Conservation (phyloP, 2,113 vertebrate species). For the Triplophysa siluroides region DNA sequence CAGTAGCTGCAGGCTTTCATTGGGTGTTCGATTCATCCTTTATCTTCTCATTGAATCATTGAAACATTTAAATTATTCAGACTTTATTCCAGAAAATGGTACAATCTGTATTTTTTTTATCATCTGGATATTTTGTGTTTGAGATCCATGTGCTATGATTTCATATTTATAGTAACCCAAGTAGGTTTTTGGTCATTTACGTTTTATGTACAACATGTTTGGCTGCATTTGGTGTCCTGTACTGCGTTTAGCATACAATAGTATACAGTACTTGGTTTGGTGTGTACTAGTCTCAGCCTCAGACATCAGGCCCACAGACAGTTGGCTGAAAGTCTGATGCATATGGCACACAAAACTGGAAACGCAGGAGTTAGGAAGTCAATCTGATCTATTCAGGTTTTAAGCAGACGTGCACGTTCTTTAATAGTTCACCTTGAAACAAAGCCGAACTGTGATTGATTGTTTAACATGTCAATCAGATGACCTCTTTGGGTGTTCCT, state of each 20-base stretch:
- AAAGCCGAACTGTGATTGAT: too few species aligned
- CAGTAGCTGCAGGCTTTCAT: slow-evolving; percentile 6
- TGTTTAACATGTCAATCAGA: too few species aligned
- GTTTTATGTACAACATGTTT: background rate
- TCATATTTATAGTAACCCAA: background rate
- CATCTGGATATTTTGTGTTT: background rate
- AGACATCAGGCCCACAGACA: background rate
- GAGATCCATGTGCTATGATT: background rate
- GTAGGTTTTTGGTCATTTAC: background rate
- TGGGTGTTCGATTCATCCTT: background rate
- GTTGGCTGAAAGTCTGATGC: background rate
- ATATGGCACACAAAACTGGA: background rate
- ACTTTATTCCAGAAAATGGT: background rate
- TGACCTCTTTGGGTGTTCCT: too few species aligned
- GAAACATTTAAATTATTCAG: too few species aligned
- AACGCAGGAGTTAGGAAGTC: too few species aligned
- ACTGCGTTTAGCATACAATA: background rate
- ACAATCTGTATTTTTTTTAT: background rate
- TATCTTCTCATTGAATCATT: slow-evolving; percentile 1
- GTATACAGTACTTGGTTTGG: background rate
- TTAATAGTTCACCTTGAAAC: too few species aligned
- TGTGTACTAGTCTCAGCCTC: too few species aligned
- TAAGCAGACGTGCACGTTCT: background rate
- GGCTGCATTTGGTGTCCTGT: background rate
- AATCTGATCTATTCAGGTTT: too few species aligned